phyloP scores from a whole-genome alignment of 2,113 vertebrate species.

The Pycnonotus jocosus region DNA sequence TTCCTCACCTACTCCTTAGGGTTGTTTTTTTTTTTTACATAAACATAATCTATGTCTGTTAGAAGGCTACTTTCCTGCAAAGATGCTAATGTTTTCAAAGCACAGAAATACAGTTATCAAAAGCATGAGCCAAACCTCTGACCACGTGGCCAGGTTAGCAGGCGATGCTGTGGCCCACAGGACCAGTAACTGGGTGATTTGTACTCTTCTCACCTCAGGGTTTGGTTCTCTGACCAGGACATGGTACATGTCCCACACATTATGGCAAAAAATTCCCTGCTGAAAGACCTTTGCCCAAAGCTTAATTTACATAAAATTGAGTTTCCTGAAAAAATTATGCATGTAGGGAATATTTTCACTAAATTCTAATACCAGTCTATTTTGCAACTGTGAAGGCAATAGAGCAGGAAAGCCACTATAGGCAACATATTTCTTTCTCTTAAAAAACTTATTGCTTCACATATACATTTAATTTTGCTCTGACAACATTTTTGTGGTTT shows the following conservation, averaged over 20 bases:
- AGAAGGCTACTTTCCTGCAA: neutral
- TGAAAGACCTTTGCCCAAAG: neutral
- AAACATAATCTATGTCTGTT: neutral
- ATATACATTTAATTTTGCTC: neutral
- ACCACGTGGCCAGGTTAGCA: neutral
- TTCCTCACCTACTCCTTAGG: neutral
- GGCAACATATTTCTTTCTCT: neutral
- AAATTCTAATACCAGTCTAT: neutral
- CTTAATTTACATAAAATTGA: neutral
- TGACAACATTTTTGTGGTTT: constrained; percentile 25
- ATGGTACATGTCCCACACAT: rapidly evolving
- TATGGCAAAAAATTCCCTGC: neutral
- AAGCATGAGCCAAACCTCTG: neutral
- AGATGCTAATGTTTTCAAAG: neutral
- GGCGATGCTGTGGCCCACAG: rapidly evolving
- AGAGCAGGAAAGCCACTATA: neutral
- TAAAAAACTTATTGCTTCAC: neutral
- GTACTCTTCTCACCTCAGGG: neutral
- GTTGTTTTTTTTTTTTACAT: neutral
- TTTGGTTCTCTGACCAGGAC: neutral
- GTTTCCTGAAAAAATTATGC: neutral
- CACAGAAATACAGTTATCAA: neutral
- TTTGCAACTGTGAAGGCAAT: neutral
- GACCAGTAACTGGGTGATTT: neutral
- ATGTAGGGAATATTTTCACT: neutral